These are phyloP conservation scores for Paedocypris sp. DNA, from an alignment of 2,113 vertebrate species.

Conservation along the genomic window DNA sequence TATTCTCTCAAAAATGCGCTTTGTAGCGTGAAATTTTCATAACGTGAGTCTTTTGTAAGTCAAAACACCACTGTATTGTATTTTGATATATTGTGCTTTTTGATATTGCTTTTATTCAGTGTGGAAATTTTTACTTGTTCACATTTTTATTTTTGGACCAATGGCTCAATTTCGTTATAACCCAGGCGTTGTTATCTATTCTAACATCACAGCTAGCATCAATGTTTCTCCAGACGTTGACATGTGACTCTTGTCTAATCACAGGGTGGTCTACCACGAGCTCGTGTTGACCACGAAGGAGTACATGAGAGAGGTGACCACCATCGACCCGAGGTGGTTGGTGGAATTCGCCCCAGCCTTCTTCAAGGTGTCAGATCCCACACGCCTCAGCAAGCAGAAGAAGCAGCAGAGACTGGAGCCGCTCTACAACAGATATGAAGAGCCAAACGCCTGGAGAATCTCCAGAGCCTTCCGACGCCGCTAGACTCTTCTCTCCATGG, in stretches of 20 bases:
- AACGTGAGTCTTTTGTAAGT: too few species aligned
- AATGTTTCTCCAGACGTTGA: not conserved
- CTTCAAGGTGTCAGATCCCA: slow-evolving; percentile 96
- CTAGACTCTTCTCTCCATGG: slow-evolving; percentile 37
- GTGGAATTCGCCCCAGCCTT: slow-evolving; percentile 94
- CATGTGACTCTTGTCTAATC: not conserved
- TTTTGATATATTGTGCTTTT: too few species aligned
- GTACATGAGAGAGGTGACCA: slow-evolving; percentile 97
- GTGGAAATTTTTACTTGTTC: too few species aligned
- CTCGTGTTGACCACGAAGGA: slow-evolving; percentile 96
- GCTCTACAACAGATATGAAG: slow-evolving; percentile 93
- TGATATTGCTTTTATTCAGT: too few species aligned
- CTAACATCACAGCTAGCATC: not conserved
- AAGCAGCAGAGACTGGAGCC: slow-evolving; percentile 93
- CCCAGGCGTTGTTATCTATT: too few species aligned
- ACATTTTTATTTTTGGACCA: too few species aligned
- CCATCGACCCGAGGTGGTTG: slow-evolving; percentile 94
- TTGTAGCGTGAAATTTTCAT: too few species aligned
- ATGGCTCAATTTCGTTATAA: too few species aligned
- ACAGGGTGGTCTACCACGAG: slow-evolving; percentile 95
- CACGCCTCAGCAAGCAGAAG: slow-evolving; percentile 97
- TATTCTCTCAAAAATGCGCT: too few species aligned
- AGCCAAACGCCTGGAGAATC: slow-evolving; percentile 96
- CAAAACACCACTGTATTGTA: too few species aligned
- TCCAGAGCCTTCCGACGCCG: slow-evolving; percentile 86